Evolutionary conservation across 2,797 vertebrate genomes (phyloP), one percentile per base, ranked within the genome.

Genomic region (Chaetodon trifasciatus): DNA sequence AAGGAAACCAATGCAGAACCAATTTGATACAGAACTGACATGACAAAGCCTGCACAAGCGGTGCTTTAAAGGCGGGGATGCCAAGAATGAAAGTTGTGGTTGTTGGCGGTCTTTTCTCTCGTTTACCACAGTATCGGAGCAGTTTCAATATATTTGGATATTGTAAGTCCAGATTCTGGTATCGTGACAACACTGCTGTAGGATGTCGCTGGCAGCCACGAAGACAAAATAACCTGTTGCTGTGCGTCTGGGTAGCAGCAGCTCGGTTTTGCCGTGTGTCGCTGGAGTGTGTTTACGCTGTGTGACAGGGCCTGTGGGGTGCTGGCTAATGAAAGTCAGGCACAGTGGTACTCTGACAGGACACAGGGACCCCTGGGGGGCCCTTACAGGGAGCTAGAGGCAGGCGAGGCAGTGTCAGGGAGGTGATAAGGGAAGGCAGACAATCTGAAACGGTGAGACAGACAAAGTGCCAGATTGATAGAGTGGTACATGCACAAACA

Each of bases 241-340:
- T 53, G 62, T 24, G 69, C 70, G 58, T 74, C 76, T 52, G 76
- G 72, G 62, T 2, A 39, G 79, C 73, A 62, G 81, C 74, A 35
- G 77, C 57, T 82, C 19, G 15, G 61, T 63, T 86, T 81, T 1
- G 52, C 79, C 8, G 13, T 23, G 84, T 83, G 81, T 76, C 28
- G 37, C 81, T 13, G 67, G 87, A 78, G 81, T 81, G 85, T 86
- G 84, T 92, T 86, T 91, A 86, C 53, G 57, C 83, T 49, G 86
- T 85, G 91, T 86, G 89, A 91, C 85, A 80, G 78, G 84, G 81
- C 87, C 91, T 81, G 83, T 87, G 81, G 90, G 88, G 83, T 61
- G 77, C 84, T 84, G 87, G 87, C 91, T 94, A 92, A 93, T 93
- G 91, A 93, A 93, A 94, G 93, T 90, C 90, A 92, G 82, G 58